A percentile compares a stretch with the other conserved stretches of the same genome.
phyloP scores from a whole-genome alignment of 2,113 vertebrate genomes.

The Rhodinocichla rosea region DNA sequence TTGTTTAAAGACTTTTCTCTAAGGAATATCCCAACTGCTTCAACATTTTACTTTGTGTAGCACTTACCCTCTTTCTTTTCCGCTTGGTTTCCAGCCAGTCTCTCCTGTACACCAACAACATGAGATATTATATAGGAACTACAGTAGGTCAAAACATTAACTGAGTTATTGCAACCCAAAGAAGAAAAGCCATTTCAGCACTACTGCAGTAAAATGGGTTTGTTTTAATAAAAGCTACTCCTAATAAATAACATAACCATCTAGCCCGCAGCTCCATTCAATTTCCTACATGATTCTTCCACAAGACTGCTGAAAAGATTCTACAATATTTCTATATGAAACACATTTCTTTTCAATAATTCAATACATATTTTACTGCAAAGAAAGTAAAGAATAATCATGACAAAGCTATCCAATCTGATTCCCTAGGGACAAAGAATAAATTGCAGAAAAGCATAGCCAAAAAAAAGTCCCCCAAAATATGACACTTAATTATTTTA shows the following conservation, averaged over 20 bases:
- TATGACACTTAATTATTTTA: not conserved
- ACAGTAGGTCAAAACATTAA: constrained; percentile 55
- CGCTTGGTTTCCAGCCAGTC: constrained; percentile 95
- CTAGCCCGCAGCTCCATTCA: not conserved
- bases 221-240: constrained; percentile 11
- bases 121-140: constrained; percentile 64
- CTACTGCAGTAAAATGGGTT: not conserved
- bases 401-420: not conserved
- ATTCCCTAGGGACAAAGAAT: not conserved
- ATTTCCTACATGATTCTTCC: not conserved
- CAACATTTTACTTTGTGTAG: not conserved
- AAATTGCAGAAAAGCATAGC: not conserved
- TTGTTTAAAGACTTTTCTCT: not conserved
- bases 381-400: not conserved
- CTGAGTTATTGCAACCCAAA: constrained; percentile 42
- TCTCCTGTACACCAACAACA: constrained; percentile 84
- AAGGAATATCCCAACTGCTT: not conserved
- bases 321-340: not conserved
- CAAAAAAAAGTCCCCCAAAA: not conserved
- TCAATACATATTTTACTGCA: not conserved
- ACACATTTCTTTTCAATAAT: not conserved
- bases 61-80: constrained; percentile 85
- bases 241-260: not conserved
- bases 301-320: not conserved
- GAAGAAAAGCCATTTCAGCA: constrained; percentile 29